Conservation (phyloP, 92 coral and sea anemone species). For the Montipora capitata region DNA sequence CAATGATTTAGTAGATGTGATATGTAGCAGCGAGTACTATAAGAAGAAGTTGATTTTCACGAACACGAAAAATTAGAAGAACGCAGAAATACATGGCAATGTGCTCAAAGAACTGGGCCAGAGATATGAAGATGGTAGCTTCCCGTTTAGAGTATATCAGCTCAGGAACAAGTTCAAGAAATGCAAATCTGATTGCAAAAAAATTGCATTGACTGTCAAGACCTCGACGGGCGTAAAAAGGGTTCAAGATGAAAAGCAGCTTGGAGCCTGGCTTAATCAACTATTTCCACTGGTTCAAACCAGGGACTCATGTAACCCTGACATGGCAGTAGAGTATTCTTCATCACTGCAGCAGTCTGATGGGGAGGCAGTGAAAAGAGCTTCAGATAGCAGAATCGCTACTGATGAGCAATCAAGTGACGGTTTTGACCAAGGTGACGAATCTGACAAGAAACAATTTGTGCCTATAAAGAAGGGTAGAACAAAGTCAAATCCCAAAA, state of each 20-base stretch:
- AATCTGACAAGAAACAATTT: constrained; percentile 13
- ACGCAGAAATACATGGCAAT: too few relatives aligned
- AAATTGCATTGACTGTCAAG: constrained; percentile 20
- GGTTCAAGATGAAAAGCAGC: constrained; percentile 38
- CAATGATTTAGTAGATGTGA: neutral
- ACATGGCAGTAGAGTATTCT: neutral
- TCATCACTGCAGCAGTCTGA: neutral
- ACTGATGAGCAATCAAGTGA: constrained; percentile 13
- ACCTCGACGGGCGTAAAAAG: constrained; percentile 18
- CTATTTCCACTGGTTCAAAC: constrained; percentile 35
- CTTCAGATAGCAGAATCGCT: neutral
- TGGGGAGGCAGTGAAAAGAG: constrained; percentile 20
- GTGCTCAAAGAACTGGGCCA: too few relatives aligned
- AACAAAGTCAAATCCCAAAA: neutral
- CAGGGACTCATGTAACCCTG: constrained; percentile 14
- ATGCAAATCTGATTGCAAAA: neutral
- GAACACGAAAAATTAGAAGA: too few relatives aligned
- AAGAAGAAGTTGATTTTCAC: too few relatives aligned
- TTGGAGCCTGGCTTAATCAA: constrained; percentile 28
- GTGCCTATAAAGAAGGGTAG: neutral
- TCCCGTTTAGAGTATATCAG: neutral
- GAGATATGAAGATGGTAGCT: too few relatives aligned
- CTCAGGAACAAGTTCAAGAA: neutral
- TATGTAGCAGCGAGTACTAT: neutral
- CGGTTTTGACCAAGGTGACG: constrained; percentile 6